phyloP scores from a whole-genome alignment of 2,113 vertebrate species.

The Gobius niger region DNA sequence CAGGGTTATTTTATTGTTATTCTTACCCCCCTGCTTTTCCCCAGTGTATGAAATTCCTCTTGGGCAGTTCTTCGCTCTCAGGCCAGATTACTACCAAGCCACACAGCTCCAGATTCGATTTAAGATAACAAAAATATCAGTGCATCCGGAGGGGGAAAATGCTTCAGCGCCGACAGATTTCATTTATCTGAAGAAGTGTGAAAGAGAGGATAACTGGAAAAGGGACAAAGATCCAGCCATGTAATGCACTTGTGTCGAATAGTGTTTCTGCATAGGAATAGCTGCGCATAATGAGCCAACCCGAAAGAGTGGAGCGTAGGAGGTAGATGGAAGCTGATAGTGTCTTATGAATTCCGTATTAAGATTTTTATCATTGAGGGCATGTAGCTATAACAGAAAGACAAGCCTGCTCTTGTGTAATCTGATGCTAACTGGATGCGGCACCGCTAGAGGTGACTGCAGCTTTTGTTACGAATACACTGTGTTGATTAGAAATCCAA shows the following conservation, averaged over 20 bases:
- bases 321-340: slow-evolving; percentile 59
- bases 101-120: slow-evolving; percentile 67
- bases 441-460: slow-evolving; percentile 42
- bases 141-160: slow-evolving; percentile 55
- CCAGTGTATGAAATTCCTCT: slow-evolving; percentile 64
- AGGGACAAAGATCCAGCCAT: slow-evolving; percentile 45
- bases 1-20: slow-evolving; percentile 46
- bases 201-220: slow-evolving; percentile 49
- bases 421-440: slow-evolving; percentile 47
- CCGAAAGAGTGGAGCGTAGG: slow-evolving; percentile 40
- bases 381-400: slow-evolving; percentile 59
- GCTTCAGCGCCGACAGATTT: slow-evolving; percentile 61
- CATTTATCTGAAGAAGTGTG: slow-evolving; percentile 65
- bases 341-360: slow-evolving; percentile 66
- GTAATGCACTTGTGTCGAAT: slow-evolving; percentile 46
- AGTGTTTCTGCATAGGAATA: slow-evolving; percentile 49
- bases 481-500: slow-evolving; percentile 43
- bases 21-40: slow-evolving; percentile 40
- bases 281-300: slow-evolving; percentile 45
- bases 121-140: slow-evolving; percentile 71
- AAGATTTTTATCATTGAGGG: slow-evolving; percentile 66
- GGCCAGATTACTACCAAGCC: slow-evolving; percentile 63
- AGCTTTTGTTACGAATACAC: slow-evolving; percentile 30
- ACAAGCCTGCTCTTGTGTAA: slow-evolving; percentile 48
- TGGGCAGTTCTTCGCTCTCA: slow-evolving; percentile 57